Conservation (phyloP, 2,888 invertebrate species). For the Brachynemurus nebulosus region DNA sequence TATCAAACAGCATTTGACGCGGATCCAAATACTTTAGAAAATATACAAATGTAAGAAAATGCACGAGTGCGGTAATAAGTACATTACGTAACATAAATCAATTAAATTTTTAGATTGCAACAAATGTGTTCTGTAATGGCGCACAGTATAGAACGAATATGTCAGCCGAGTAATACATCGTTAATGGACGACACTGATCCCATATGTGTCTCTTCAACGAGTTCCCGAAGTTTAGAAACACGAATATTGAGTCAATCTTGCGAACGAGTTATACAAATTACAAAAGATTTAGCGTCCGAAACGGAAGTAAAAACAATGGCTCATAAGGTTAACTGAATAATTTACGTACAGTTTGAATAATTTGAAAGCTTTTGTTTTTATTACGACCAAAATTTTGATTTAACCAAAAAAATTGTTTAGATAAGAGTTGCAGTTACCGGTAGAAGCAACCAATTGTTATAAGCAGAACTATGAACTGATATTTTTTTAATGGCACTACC, state of each 20-base stretch:
- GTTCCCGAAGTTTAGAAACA: slow-evolving; percentile 5
- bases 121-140: slow-evolving; percentile 66
- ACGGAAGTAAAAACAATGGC: slow-evolving; percentile 30
- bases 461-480: no score
- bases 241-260: slow-evolving; percentile 4
- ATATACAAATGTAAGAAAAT: slow-evolving; percentile 46
- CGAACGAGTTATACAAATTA: slow-evolving; percentile 26
- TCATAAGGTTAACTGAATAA: no score
- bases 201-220: slow-evolving; percentile 14
- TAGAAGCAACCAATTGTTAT: no score
- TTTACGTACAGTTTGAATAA: no score
- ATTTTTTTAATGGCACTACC: no score
- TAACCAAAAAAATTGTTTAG: no score
- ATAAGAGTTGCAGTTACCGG: no score
- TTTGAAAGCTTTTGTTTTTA: no score
- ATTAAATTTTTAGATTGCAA: slow-evolving; percentile 44
- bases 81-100: not conserved
- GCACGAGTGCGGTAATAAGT: not conserved
- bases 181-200: slow-evolving; percentile 26
- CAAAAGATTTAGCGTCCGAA: slow-evolving; percentile 27
- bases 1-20: slow-evolving; percentile 79
- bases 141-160: slow-evolving; percentile 59
- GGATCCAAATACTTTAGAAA: slow-evolving; percentile 61
- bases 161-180: slow-evolving; percentile 31
- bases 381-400: no score